Evolutionary conservation across 2,888 invertebrate genomes (phyloP).

Genomic region (Pseudoips prasinana): DNA sequence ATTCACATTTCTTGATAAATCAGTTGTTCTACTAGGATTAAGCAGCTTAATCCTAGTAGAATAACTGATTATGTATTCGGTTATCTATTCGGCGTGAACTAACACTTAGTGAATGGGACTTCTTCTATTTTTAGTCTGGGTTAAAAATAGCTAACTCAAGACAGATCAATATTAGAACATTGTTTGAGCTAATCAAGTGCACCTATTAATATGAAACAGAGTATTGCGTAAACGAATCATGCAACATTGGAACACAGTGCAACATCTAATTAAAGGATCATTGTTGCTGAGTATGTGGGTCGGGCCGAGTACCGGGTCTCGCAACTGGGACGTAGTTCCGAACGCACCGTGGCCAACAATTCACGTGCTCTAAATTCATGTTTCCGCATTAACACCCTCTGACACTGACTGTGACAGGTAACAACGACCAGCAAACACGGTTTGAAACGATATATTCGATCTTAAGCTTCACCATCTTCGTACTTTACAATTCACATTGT

Average conservation of each 20-base stretch:
- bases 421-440: slow-evolving; percentile 15
- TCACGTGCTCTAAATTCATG: slow-evolving; percentile 59
- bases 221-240: slow-evolving; percentile 51
- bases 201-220: slow-evolving; percentile 35
- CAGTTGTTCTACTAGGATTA: no score
- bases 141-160: no score
- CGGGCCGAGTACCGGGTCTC: slow-evolving; percentile 50
- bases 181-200: slow-evolving; percentile 24
- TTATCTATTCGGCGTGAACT: no score
- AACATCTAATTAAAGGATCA: slow-evolving; percentile 65
- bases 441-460: slow-evolving; percentile 3
- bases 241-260: slow-evolving; percentile 45
- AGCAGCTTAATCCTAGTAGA: no score
- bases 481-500: no score
- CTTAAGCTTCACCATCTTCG: no score
- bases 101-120: no score
- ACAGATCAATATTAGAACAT: slow-evolving; percentile 7
- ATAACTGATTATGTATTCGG: no score
- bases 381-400: slow-evolving; percentile 58
- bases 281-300: slow-evolving; percentile 53
- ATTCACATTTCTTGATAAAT: no score
- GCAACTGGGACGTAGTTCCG: slow-evolving; percentile 55
- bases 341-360: slow-evolving; percentile 50
- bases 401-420: slow-evolving; percentile 22
- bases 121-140: no score